Evolutionary conservation across 2,888 invertebrate species (phyloP), one percentile per base, ranked within the genome.

Genomic region (Lasioglossum malachurum): DNA sequence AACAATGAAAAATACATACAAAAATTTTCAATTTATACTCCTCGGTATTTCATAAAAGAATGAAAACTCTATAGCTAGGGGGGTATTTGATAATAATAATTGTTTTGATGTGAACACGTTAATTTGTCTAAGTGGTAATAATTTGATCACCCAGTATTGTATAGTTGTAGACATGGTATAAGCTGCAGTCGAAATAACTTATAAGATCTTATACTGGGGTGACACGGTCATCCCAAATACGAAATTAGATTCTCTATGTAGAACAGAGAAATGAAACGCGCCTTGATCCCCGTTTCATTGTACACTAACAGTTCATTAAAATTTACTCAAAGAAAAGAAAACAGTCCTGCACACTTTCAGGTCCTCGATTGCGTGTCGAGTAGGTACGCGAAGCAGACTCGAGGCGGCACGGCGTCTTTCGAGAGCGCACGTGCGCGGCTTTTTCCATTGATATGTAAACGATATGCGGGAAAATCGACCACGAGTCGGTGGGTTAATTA

Each of bases 361-460:
- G 16, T 64, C 31, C 27, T 4, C 3, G 27, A 60, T 27, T 12
- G 60, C n/a, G 27, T 64, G 27, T 27, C 27, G 27, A 27, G 14
- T n/a, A n/a, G n/a, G n/a, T 7, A 1, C 16, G 8, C 60, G 27
- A 16, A 64, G 14, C 14, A 16, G 60, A 31, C 76, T 76, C 49
- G 72, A 78, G 41, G 16, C n/a, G 31, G 14, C 41, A 10, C n/a
- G 31, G 14, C 41, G 31, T 46, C 27, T 46, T 10, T 57, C 41
- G 3, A 31, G 31, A 35, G 64, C 35, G n/a, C 78, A 44, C 31
- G 74, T 35, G 14, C 46, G 27, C 53, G 38, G 41, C 53, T 8
- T 57, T 53, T 79, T 31, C 35, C 8, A 69, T 71, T 69, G 69
- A 69, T 74, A 78, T 69, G 73, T 57, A 74, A 78, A 74, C 64